Base-by-base conservation (phyloP, 2,113 vertebrate species). In the Vulpes lagopus region DNA sequence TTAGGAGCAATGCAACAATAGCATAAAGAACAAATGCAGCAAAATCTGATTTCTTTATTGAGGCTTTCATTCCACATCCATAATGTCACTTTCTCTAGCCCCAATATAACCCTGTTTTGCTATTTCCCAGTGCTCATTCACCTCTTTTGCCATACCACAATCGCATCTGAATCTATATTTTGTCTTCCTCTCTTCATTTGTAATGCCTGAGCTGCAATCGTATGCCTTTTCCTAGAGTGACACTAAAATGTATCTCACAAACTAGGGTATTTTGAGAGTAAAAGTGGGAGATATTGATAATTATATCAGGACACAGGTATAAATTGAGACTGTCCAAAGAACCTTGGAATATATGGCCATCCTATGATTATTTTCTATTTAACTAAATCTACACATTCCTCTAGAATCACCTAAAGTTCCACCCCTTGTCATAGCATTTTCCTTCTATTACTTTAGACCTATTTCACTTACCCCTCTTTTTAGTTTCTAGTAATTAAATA, bases 391-490 rank as follows among this genome's bases (percentile, higher is more conserved):
- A 14, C 19, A 27, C 3, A 43, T 78, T 64, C 3, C 6, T 65
- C 43, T 14, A 49, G n/a, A 32, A 20, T 59, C 30, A 81, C 17
- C 43, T 82, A 76, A 81, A 94, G 60, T 69, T 85, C 87, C 25
- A 84, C 14, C 10, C 4, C 11, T 12, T 79, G 59, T 79, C 27
- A 62, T 38, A 7, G 6, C 5, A 64, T 16, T 51, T 88, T 49
- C 9, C 53, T 64, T 79, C 57, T 73, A 53, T 76, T 62, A 38
- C 4, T 38, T 59, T 84, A 62, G 12, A 55, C 6, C 19, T 64
- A 79, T 89, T 96, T 91, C 17, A 86, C 83, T 90, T 65, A 76
- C 23, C 12, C 23, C 23, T 76, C 73, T 76, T 76, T 67, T 80
- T 23, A n/a, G 8, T 53, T 79, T 67, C 30, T 30, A n/a, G 43